Base-by-base conservation (phyloP, 1,140 invertebrate genomes). In the Gryon sp. region DNA sequence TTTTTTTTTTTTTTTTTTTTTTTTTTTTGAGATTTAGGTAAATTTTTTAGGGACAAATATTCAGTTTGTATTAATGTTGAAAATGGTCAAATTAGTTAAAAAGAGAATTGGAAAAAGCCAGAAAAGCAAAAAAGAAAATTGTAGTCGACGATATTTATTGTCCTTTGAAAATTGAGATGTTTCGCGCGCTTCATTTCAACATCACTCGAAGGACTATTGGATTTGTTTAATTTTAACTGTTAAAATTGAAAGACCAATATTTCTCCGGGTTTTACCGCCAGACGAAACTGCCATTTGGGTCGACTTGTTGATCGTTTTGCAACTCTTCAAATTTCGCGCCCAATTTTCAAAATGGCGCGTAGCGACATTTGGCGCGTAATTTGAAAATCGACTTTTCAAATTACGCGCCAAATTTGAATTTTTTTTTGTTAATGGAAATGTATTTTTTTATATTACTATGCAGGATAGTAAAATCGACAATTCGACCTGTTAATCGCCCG, bases 171-270 rank as follows among this genome's bases (percentile, higher is more conserved):
- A 34, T 73, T 65, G 69, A 76, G 68, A 76, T 79, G 36, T 66
- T 76, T 76, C 68, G 63, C 73, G 50, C 73, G 73, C 68, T 79
- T 79, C 59, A 55, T 73, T 79, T 76, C 52, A 43, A 11, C 12
- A 75, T 46, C 22, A 65, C 60, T 65, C 68, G 57, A 55, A 74
- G 59, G 24, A 80, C 22, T 79, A 69, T 74, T 69, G 30, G 48
- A 3, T 11, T 32, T 43, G 11, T 8, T 2, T 34, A 12, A 11
- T 34, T 11, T 34, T 9, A 14, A 18, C 0, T 32, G 26, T 15
- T 4, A 2, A 50, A 45, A n/a, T n/a, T n/a, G n/a, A n/a, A n/a
- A n/a, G n/a, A n/a, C n/a, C n/a, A 9, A 73, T 69, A 69, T 65
- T 76, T 73, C 40, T 76, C 19, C 62, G 62, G 52, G 63, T 62